Conservation (phyloP, 2,797 vertebrate species). For the Natrix natrix region DNA sequence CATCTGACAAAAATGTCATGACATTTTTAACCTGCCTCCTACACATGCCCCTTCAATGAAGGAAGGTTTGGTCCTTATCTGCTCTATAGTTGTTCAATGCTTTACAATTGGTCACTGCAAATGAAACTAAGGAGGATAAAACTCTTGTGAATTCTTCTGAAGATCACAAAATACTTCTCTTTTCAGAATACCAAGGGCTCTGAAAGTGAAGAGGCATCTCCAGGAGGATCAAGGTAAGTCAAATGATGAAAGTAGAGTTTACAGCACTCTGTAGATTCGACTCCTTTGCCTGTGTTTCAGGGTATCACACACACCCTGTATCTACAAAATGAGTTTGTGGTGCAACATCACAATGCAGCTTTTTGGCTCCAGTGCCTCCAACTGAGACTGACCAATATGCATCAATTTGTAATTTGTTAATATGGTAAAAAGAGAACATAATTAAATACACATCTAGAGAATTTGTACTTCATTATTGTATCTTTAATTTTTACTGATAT, state of each 20-base stretch:
- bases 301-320: not conserved
- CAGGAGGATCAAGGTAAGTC: not conserved
- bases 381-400: not conserved
- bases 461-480: not conserved
- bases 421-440: not conserved
- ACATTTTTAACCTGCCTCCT: not conserved
- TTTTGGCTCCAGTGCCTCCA: not conserved
- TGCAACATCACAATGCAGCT: not conserved
- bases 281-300: not conserved
- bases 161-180: not conserved
- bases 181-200: not conserved
- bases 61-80: not conserved
- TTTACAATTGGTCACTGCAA: not conserved
- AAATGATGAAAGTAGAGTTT: not conserved
- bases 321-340: not conserved
- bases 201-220: not conserved
- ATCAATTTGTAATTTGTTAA: not conserved
- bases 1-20: not conserved
- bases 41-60: not conserved
- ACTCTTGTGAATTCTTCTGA: not conserved
- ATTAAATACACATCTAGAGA: not conserved
- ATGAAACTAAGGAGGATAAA: not conserved
- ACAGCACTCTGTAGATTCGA: not conserved
- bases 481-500: not conserved
- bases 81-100: not conserved